These are phyloP conservation scores for Oreotragus oreotragus DNA, from an alignment of 2,113 vertebrate genomes.

Conservation along the genomic window DNA sequence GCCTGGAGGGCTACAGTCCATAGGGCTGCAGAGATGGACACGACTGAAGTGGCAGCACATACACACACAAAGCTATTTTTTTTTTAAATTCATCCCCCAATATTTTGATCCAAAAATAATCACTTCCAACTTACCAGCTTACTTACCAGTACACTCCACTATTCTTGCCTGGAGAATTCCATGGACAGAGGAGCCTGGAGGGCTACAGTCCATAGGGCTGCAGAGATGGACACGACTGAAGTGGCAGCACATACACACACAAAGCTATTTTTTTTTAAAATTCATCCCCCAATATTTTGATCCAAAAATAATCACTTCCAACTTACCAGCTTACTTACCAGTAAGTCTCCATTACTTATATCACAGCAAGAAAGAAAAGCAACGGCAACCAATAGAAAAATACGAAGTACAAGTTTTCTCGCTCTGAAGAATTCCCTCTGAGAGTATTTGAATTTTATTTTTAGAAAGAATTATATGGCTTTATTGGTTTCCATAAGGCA, in stretches of 20 bases:
- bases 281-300: not conserved
- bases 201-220: not conserved
- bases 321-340: not conserved
- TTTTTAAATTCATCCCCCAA: not conserved
- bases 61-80: not conserved
- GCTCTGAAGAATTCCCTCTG: not conserved
- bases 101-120: not conserved
- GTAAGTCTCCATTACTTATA: not conserved
- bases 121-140: not conserved
- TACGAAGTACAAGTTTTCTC: not conserved
- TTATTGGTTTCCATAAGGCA: not conserved
- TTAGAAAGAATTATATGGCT: constrained; percentile 32
- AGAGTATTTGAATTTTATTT: not conserved
- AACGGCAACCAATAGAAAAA: not conserved
- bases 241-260: not conserved
- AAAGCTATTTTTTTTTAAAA: not conserved
- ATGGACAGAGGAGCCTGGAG: not conserved
- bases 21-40: not conserved
- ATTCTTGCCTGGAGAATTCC: not conserved
- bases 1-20: not conserved
- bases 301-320: not conserved
- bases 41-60: fast-evolving
- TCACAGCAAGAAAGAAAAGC: not conserved
- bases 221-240: not conserved
- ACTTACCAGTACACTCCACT: not conserved